Percentiles rank a stretch among this genome's conserved stretches.
These are phyloP conservation scores for Amazona vittata DNA, from an alignment of 2,113 vertebrate species.

Conservation along the genomic window DNA sequence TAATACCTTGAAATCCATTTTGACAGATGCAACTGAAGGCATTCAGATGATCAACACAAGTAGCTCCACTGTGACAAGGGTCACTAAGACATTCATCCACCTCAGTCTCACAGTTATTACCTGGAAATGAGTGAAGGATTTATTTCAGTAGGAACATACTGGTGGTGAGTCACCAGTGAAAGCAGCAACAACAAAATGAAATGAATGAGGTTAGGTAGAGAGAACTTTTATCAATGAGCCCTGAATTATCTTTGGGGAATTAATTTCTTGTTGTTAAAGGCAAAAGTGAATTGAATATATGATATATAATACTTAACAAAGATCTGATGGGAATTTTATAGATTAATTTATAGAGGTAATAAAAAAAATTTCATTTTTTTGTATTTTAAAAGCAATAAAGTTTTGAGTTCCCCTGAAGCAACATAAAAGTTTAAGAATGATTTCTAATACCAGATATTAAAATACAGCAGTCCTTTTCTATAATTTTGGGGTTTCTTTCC, in stretches of 20 bases:
- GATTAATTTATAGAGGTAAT: not conserved
- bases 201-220: not conserved
- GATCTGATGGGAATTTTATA: not conserved
- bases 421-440: not conserved
- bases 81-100: constrained; percentile 81
- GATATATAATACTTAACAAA: not conserved
- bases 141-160: constrained; percentile 28
- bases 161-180: not conserved
- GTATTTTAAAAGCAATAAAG: not conserved
- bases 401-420: not conserved
- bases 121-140: constrained; percentile 67
- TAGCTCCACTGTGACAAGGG: constrained; percentile 76
- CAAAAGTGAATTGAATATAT: not conserved
- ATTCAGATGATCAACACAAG: constrained; percentile 77
- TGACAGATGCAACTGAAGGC: constrained; percentile 79
- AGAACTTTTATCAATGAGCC: not conserved
- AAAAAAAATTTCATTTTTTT: not conserved
- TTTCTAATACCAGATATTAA: not conserved
- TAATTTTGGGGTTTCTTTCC: not conserved
- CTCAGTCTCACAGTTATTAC: constrained; percentile 81
- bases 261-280: not conserved
- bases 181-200: not conserved
- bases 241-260: not conserved
- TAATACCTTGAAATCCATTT: constrained; percentile 78
- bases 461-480: not conserved